Conservation (phyloP, 1,140 invertebrate genomes). For the Solen grandis region DNA sequence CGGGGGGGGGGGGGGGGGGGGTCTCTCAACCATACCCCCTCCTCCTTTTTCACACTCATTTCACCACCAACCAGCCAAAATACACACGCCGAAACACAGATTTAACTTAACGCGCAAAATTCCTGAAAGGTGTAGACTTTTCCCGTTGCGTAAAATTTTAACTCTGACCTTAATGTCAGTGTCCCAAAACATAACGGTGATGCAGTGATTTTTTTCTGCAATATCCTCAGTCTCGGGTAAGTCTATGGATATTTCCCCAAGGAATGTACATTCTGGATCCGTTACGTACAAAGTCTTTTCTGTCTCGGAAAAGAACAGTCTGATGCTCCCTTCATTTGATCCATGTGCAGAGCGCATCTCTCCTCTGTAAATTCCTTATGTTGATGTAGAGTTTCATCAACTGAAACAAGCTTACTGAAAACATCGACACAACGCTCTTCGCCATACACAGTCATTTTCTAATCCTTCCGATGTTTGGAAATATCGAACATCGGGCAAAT, state of each 20-base stretch:
- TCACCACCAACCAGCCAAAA: no score
- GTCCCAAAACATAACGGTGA: no score
- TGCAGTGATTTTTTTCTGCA: no score
- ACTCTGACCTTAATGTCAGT: no score
- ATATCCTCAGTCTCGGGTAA: no score
- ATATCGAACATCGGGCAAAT: slow-evolving; percentile 9
- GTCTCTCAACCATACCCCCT: no score
- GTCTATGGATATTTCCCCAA: slow-evolving; percentile 25
- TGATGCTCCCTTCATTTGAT: neutral
- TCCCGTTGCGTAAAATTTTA: no score
- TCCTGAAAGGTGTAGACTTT: no score
- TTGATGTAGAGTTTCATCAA: slow-evolving; percentile 80
- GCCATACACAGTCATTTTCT: slow-evolving; percentile 76
- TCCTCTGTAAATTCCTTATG: slow-evolving; percentile 73
- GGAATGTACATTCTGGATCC: neutral
- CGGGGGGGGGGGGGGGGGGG: no score
- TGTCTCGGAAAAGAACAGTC: slow-evolving; percentile 13
- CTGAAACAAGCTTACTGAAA: slow-evolving; percentile 82
- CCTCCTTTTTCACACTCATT: no score
- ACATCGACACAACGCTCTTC: slow-evolving; percentile 81
- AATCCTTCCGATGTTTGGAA: slow-evolving; percentile 76
- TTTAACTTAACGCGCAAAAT: no score
- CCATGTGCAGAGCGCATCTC: neutral
- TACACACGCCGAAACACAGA: no score
- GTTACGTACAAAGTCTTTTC: slow-evolving; percentile 6